Conservation (phyloP, 64 coral and sea anemone genomes). For the Montipora cactus region DNA sequence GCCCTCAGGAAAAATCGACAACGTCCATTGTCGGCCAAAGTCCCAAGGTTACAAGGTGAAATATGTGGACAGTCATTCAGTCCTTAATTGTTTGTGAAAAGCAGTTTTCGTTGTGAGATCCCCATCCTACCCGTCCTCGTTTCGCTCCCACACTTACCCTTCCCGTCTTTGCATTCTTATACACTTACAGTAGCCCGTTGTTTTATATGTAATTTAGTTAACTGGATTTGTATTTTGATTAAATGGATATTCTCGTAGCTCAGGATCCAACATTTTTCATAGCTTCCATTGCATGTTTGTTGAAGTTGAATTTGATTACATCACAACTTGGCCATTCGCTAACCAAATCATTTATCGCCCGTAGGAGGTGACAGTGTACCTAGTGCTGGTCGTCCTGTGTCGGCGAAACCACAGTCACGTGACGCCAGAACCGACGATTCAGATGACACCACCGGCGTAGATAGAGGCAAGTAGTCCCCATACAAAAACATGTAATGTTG, state of each 20-base stretch:
- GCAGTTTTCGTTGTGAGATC: not conserved
- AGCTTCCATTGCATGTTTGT: not conserved
- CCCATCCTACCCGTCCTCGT: not conserved
- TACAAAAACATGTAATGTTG: not conserved
- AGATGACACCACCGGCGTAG: not conserved
- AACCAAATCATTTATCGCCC: not conserved
- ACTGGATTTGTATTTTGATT: no score
- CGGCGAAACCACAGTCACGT: conserved; percentile 37
- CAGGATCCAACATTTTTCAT: no score
- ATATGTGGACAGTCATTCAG: not conserved
- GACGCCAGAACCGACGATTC: not conserved
- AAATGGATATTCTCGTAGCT: no score
- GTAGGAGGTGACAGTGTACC: not conserved
- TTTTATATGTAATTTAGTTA: no score
- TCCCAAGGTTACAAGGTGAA: conserved; percentile 50
- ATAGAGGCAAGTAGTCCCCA: not conserved
- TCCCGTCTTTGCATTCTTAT: not conserved
- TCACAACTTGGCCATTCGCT: not conserved
- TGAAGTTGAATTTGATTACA: not conserved
- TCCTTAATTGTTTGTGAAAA: not conserved
- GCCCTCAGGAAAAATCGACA: conserved; percentile 76
- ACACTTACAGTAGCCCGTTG: not conserved
- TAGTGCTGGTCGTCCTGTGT: conserved; percentile 7
- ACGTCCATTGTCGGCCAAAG: conserved; percentile 83
- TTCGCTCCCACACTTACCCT: not conserved